phyloP scores from a whole-genome alignment of 1,140 invertebrate species.

The Triops longicaudatus region DNA sequence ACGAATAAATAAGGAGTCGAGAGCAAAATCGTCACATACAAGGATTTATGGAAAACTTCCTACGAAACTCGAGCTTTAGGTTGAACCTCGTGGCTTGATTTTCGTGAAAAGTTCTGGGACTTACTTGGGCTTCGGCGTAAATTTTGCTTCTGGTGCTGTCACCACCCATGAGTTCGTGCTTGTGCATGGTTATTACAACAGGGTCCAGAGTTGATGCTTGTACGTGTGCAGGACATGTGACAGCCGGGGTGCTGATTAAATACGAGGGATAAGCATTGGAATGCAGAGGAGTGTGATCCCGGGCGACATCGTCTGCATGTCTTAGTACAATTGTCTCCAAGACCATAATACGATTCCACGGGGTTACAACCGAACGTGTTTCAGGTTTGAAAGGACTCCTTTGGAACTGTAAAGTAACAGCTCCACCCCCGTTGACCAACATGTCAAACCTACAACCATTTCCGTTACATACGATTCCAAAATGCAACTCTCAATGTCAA shows the following conservation, averaged over 20 bases:
- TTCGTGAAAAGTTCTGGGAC: neutral
- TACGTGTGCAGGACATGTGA: constrained; percentile 16
- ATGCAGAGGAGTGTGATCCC: constrained; percentile 21
- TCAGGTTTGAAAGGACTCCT: constrained; percentile 79
- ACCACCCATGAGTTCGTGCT: constrained; percentile 9
- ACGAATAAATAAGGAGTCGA: too few relatives aligned
- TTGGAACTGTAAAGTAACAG: constrained; percentile 92
- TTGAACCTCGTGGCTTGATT: neutral
- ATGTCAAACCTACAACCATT: constrained; percentile 78
- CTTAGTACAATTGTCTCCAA: constrained; percentile 74
- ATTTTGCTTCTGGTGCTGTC: constrained; percentile 4
- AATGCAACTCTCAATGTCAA: neutral
- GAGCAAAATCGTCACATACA: too few relatives aligned
- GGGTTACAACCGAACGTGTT: constrained; percentile 79
- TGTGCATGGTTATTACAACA: constrained; percentile 8
- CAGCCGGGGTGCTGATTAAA: constrained; percentile 18
- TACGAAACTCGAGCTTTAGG: too few relatives aligned
- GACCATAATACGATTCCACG: constrained; percentile 92
- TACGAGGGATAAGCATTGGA: constrained; percentile 18
- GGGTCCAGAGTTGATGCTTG: neutral
- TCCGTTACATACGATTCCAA: neutral
- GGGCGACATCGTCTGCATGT: constrained; percentile 51
- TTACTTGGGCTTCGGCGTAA: neutral
- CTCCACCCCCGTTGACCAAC: constrained; percentile 96
- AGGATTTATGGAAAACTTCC: too few relatives aligned